Base-by-base conservation (phyloP, 2,797 vertebrate genomes). In the Tarsius wallacei region DNA sequence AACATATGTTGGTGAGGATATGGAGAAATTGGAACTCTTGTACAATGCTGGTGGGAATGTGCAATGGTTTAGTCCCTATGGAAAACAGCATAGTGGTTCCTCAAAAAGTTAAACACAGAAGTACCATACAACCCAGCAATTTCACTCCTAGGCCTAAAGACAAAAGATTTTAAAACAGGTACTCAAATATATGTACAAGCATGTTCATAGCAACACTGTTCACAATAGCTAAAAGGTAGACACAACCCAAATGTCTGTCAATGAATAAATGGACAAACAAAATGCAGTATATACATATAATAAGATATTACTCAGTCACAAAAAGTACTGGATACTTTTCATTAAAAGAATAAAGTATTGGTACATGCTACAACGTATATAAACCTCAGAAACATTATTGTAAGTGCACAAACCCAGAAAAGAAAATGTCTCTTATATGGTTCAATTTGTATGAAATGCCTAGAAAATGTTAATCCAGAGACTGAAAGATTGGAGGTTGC, bases 71-170 rank as follows among this genome's bases (percentile, higher is more conserved):
- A 15, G 36, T 31, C 66, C 7, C 85, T 19, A 53, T 19, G 17
- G 61, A 53, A 28, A 84, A 63, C 0, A 51, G 66, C 6, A n/a
- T 0, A 53, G 74, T 10, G 0, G 42, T 16, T 80, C 28, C 64
- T 90, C 57, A 74, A 80, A 80, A 78, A 24, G 31, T 68, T 81
- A 51, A 86, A 86, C 70, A 55, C 0, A 63, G 64, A 94, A 74
- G 28, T 31, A n/a, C 33, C 22, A 11, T 0, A 42, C 70, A 90
- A 57, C 22, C 33, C 64, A 66, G 71, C 42, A 76, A 71, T 33
- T 51, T 77, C 28, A 64, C 33, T 61, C 42, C 26, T 63, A 36
- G 15, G 51, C 33, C 47, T 12, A 28, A 8, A 90, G 51, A 42
- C 33, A 80, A 53, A 76, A 70, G 49, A 86, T 63, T 19, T 15